Percentiles rank a stretch among this genome's conserved stretches.
These are phyloP conservation scores for Saiga tatarica DNA, from an alignment of 2,113 vertebrate species.

Conservation along the genomic window DNA sequence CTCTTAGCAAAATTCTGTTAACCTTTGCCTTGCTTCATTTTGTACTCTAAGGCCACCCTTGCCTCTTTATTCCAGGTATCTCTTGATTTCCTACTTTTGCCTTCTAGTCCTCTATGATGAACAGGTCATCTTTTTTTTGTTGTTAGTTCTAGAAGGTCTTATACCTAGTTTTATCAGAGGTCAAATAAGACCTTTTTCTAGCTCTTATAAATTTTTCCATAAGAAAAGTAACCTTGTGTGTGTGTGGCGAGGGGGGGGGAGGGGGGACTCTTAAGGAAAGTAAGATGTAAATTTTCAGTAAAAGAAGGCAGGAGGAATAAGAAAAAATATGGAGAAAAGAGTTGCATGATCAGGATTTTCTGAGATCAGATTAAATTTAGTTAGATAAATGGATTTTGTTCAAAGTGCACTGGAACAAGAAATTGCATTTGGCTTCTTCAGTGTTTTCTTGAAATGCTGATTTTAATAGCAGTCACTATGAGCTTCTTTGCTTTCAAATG, in stretches of 20 bases:
- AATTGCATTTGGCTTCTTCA: background rate
- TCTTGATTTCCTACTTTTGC: background rate
- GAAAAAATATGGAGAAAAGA: background rate
- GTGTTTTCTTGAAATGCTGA: background rate
- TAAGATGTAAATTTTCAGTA: background rate
- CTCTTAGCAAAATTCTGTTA: background rate
- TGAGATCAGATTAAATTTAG: background rate
- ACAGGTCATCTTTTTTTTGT: background rate
- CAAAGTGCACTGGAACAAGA: background rate
- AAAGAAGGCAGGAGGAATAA: background rate
- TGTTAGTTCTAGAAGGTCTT: background rate
- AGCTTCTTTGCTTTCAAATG: background rate
- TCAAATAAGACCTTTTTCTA: background rate
- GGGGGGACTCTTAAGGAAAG: background rate
- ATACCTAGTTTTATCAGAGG: background rate
- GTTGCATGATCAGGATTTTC: background rate
- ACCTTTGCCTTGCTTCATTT: background rate
- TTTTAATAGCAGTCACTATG: background rate
- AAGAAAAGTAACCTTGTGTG: background rate
- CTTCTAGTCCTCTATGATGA: background rate
- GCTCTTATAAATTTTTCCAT: background rate
- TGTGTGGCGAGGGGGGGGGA: no score
- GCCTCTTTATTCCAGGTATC: background rate
- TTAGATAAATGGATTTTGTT: background rate
- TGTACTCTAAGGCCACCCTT: background rate